These are phyloP conservation scores for Danaus chrysippus DNA, from an alignment of 2,888 invertebrate species.

Conservation along the genomic window DNA sequence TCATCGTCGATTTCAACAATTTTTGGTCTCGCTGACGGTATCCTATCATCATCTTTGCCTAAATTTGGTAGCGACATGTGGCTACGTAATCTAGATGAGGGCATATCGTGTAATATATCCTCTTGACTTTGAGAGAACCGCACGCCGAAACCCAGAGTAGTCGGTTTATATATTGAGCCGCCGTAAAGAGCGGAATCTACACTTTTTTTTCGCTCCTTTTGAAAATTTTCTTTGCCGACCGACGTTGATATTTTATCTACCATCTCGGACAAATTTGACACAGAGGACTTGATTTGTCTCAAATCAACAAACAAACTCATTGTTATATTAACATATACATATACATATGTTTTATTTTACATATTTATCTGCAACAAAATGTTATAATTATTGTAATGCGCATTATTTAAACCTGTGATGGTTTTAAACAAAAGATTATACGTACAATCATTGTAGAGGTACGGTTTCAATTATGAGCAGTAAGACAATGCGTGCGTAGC, in stretches of 20 bases:
- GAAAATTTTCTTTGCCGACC: slow-evolving; percentile 49
- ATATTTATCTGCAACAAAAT: slow-evolving; percentile 28
- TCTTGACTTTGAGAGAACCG: slow-evolving; percentile 72
- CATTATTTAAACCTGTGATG: too few species aligned
- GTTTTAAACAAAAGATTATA: too few species aligned
- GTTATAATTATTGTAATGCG: too few species aligned
- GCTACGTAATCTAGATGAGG: slow-evolving; percentile 66
- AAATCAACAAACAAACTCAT: slow-evolving; percentile 76
- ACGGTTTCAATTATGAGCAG: not conserved
- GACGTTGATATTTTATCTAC: slow-evolving; percentile 69
- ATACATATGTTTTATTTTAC: slow-evolving; percentile 8
- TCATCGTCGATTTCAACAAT: slow-evolving; percentile 67
- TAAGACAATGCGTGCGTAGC: slow-evolving; percentile 54
- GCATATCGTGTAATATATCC: slow-evolving; percentile 66
- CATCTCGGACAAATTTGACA: slow-evolving; percentile 72
- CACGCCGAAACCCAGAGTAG: slow-evolving; percentile 67
- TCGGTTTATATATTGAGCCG: slow-evolving; percentile 63
- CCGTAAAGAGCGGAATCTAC: slow-evolving; percentile 52
- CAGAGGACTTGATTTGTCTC: slow-evolving; percentile 71
- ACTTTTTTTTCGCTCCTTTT: slow-evolving; percentile 48
- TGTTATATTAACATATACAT: slow-evolving; percentile 33
- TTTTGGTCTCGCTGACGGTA: slow-evolving; percentile 49
- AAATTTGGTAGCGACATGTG: slow-evolving; percentile 74
- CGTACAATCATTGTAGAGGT: too few species aligned
- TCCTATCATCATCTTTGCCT: slow-evolving; percentile 62